Conservation (phyloP, 1,140 invertebrate genomes). For the Cecropterus lyciades region DNA sequence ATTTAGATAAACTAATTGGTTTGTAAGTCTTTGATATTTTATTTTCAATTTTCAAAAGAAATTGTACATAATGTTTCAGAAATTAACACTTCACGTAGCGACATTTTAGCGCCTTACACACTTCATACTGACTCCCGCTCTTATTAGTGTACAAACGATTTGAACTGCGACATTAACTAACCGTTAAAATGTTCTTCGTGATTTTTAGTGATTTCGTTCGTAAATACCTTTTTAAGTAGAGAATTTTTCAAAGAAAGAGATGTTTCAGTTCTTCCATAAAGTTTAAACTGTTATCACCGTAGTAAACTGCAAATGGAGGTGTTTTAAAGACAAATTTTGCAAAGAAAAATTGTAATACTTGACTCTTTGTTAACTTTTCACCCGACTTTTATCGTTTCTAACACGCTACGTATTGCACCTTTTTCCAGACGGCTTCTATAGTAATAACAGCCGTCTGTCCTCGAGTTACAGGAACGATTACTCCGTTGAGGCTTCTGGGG, state of each 20-base stretch:
- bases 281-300: constrained; percentile 24
- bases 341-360: constrained; percentile 36
- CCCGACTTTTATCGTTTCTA: constrained; percentile 24
- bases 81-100: constrained; percentile 15
- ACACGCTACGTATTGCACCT: constrained; percentile 28
- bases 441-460: constrained; percentile 19
- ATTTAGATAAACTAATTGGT: too few relatives aligned
- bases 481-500: constrained; percentile 11
- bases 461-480: constrained; percentile 28
- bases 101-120: constrained; percentile 53
- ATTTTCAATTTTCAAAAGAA: too few relatives aligned
- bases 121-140: constrained; percentile 58
- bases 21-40: too few relatives aligned
- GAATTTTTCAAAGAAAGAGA: constrained; percentile 10
- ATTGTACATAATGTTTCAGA: too few relatives aligned
- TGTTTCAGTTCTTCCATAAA: constrained; percentile 24
- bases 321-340: constrained; percentile 27
- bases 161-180: constrained; percentile 53
- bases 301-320: constrained; percentile 26
- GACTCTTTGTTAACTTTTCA: constrained; percentile 29
- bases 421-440: constrained; percentile 24
- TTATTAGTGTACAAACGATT: constrained; percentile 61
- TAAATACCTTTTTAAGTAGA: constrained; percentile 11
- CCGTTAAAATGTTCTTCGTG: constrained; percentile 50
- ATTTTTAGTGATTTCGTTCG: constrained; percentile 45